These are phyloP conservation scores for Epinephelus awoara DNA, from an alignment of 2,797 vertebrate species.

Conservation along the genomic window DNA sequence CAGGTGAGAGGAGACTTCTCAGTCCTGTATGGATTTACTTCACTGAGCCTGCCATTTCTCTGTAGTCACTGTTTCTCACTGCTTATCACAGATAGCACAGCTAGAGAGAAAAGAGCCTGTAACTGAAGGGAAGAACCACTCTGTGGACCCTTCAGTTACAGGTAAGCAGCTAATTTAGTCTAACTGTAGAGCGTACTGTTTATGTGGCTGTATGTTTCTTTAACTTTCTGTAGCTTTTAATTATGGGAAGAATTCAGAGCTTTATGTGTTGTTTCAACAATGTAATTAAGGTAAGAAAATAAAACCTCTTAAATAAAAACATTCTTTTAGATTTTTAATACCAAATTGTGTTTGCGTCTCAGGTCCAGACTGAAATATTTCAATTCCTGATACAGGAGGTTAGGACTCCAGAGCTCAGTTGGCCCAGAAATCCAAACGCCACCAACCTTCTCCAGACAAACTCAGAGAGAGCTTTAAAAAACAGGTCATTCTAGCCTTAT, in stretches of 20 bases:
- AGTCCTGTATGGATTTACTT: slow-evolving; percentile 16
- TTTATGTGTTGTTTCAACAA: background rate
- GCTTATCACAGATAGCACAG: slow-evolving; percentile 65
- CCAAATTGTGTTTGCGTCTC: slow-evolving; percentile 34
- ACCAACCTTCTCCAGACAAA: slow-evolving; percentile 92
- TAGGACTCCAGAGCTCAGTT: slow-evolving; percentile 93
- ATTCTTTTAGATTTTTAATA: too few species aligned
- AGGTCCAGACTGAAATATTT: slow-evolving; percentile 87
- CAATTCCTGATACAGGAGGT: slow-evolving; percentile 88
- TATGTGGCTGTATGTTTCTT: background rate
- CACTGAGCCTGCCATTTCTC: slow-evolving; percentile 9
- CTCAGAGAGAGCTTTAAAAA: slow-evolving; percentile 87
- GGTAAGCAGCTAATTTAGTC: slow-evolving; percentile 43
- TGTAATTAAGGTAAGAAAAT: too few species aligned
- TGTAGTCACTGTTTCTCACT: slow-evolving; percentile 35
- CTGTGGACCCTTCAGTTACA: slow-evolving; percentile 51
- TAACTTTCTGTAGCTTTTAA: background rate
- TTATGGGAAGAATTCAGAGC: background rate
- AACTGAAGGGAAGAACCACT: slow-evolving; percentile 46
- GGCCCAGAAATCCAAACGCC: slow-evolving; percentile 92
- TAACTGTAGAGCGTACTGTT: too few species aligned
- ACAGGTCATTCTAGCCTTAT: slow-evolving; percentile 70
- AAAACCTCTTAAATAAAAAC: too few species aligned
- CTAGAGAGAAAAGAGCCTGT: slow-evolving; percentile 51
- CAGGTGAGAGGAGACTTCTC: slow-evolving; percentile 80